Evolutionary conservation across 2,888 invertebrate species (phyloP), one percentile per base, ranked within the genome.

Genomic region (Synergus laeviventris): DNA sequence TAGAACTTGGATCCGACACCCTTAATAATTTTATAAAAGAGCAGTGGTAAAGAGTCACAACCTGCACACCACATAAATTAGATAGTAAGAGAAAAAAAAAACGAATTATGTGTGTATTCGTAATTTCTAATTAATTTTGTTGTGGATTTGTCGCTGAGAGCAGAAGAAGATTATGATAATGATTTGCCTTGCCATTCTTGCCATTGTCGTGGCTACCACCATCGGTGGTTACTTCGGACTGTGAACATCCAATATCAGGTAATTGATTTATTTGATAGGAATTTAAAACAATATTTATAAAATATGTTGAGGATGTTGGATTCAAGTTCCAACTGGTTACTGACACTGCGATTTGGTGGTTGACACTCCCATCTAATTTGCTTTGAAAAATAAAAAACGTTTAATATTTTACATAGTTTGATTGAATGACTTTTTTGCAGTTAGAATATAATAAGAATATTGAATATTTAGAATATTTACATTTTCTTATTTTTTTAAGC

Each of bases 111-210:
- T 79, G 81, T 81, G 4, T 45, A 36, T 54, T 49, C 49, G n/a
- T 70, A 49, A 70, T 70, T 70, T 16, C 49, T 70, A 70, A 70
- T 70, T n/a, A 54, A 54, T 70, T 70, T 70, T 70, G 24, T 70
- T 85, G 79, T 78, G 73, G 79, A 78, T 81, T 76, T 83, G 82
- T 81, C 85, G 85, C 83, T 81, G 89, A 92, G 91, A 94, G 94
- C 94, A 97, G 97, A 97, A 97, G 96, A 97, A 97, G 94, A 97
- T 97, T 91, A 96, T 97, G 95, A 97, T 97, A 92, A 94, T 97
- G 94, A 94, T 96, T 92, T 97, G 97, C 93, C 93, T 97, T 91
- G 94, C 95, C 91, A 94, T 97, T 91, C 94, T 96, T 91, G 94
- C 95, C 89, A 93, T 96, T 90, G 94, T 96, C 90, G 91, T 94